Conservation (phyloP, 2,797 vertebrate species). For the Protonibea diacanthus region DNA sequence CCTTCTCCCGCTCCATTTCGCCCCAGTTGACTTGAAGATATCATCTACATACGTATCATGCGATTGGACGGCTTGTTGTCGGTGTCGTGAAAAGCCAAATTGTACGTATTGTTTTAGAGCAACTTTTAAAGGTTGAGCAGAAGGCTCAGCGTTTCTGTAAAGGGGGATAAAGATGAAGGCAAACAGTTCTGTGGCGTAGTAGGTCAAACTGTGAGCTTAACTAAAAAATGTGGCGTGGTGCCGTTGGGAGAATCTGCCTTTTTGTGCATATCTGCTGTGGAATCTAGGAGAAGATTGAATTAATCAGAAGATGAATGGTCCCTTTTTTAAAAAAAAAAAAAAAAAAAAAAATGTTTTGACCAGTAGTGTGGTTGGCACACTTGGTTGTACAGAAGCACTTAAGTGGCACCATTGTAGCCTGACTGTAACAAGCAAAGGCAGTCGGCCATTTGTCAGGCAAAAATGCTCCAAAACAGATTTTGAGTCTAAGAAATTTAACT, state of each 20-base stretch:
- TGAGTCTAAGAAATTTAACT: background rate
- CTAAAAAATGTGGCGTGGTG: background rate
- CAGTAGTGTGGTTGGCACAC: background rate
- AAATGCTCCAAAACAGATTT: background rate
- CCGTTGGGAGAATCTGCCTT: background rate
- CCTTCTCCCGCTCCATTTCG: conserved; percentile 26
- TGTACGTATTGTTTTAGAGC: background rate
- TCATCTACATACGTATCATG: conserved; percentile 23
- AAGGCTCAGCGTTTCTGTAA: background rate
- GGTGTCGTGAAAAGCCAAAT: background rate
- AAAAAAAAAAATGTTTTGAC: background rate
- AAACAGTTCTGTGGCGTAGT: background rate
- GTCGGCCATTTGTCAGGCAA: background rate
- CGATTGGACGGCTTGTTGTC: conserved; percentile 15
- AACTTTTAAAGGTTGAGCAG: background rate
- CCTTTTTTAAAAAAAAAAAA: no score
- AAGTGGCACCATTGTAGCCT: background rate
- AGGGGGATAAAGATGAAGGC: background rate
- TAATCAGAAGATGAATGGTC: background rate
- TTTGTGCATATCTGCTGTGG: background rate
- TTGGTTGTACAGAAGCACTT: background rate
- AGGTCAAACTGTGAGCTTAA: background rate
- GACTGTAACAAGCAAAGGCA: background rate
- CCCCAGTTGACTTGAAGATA: conserved; percentile 35
- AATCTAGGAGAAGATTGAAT: background rate